These are phyloP conservation scores for Cacatua alba DNA, from an alignment of 2,113 vertebrate species.

Conservation along the genomic window DNA sequence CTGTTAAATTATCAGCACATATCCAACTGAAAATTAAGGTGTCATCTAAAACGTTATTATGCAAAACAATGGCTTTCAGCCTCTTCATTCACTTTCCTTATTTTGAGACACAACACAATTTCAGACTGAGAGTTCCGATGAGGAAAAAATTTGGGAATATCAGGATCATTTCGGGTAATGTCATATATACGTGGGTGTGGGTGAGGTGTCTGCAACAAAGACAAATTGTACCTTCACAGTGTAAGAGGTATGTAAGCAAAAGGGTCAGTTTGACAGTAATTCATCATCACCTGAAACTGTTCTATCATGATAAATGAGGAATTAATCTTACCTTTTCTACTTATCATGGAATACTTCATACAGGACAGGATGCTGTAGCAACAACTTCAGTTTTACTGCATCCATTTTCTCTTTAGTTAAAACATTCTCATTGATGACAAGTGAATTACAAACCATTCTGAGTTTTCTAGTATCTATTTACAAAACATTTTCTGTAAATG, in stretches of 20 bases:
- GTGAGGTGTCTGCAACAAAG: neutral
- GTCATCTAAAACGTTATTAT: neutral
- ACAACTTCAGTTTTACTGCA: neutral
- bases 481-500: neutral
- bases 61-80: neutral
- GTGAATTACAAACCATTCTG: neutral
- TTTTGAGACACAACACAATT: neutral
- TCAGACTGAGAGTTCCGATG: neutral
- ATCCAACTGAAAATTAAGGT: constrained; percentile 2
- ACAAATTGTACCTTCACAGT: neutral
- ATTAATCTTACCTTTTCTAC: neutral
- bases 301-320: neutral
- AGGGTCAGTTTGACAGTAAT: neutral
- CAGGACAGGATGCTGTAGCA: neutral
- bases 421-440: neutral
- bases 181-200: neutral
- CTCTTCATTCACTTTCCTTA: neutral
- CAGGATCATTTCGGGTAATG: neutral
- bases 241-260: neutral
- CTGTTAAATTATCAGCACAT: neutral
- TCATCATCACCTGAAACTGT: neutral
- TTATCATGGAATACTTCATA: neutral
- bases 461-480: neutral
- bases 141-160: neutral
- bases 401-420: neutral